Percentiles rank a stretch among this genome's conserved stretches.
These are phyloP conservation scores for Tragelaphus oryx DNA, from an alignment of 2,797 vertebrate genomes.

Conservation along the genomic window DNA sequence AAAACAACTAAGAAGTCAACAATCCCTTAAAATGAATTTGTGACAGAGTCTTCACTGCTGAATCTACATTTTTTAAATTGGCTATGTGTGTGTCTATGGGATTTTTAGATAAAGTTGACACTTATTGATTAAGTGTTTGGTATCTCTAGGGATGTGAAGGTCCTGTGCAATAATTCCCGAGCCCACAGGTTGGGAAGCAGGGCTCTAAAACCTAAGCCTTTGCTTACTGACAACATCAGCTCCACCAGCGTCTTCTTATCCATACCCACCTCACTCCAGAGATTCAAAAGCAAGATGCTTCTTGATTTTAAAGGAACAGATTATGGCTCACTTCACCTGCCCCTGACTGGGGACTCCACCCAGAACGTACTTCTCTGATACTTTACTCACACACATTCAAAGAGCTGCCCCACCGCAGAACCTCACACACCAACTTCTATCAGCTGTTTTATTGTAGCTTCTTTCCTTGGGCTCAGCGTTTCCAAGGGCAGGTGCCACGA, in stretches of 20 bases:
- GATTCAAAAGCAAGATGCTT: neutral
- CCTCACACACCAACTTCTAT: neutral
- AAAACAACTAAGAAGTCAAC: neutral
- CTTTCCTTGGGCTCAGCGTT: neutral
- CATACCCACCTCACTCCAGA: neutral
- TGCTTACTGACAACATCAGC: neutral
- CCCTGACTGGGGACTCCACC: neutral
- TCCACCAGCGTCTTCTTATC: neutral
- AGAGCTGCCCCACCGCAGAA: neutral
- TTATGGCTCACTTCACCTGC: neutral
- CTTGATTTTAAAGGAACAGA: neutral
- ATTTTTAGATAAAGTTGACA: neutral
- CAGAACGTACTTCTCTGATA: neutral
- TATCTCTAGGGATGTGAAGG: neutral
- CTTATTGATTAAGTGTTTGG: neutral
- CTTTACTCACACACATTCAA: neutral
- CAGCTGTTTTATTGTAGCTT: neutral
- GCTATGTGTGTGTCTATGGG: neutral
- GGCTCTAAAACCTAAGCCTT: neutral
- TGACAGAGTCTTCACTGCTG: neutral
- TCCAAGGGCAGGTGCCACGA: slow-evolving; percentile 28
- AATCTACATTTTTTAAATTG: neutral
- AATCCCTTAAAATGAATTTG: neutral
- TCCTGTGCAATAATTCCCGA: neutral
- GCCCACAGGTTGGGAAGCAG: neutral